Evolutionary conservation across 2,888 invertebrate genomes (phyloP).

Genomic region (Eurytoma adleriae): DNA sequence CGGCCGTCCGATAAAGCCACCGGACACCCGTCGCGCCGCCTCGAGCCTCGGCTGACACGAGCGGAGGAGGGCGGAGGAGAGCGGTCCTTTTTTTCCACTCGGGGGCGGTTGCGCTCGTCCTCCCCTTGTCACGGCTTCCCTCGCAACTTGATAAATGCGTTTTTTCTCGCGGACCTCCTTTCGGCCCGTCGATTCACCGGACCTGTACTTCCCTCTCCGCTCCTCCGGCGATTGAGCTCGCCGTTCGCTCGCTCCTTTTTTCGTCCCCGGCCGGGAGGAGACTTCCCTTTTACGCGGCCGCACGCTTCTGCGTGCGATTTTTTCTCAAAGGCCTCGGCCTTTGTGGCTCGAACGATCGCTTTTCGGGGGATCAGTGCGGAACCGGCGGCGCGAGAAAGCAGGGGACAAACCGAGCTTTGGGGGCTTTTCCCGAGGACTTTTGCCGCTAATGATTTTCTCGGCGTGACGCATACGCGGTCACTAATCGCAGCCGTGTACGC

Average conservation of each 20-base stretch:
- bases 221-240: not conserved
- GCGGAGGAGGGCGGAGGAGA: constrained; percentile 9
- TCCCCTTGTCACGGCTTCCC: constrained; percentile 42
- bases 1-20: constrained; percentile 34
- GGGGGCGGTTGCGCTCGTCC: constrained; percentile 32
- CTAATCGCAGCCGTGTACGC: not conserved
- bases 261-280: not conserved
- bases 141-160: constrained; percentile 50
- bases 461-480: constrained; percentile 11
- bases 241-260: not conserved
- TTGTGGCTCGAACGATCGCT: constrained; percentile 17
- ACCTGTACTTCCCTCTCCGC: constrained; percentile 5
- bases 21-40: constrained; percentile 56
- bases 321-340: not conserved
- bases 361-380: constrained; percentile 17
- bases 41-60: constrained; percentile 17
- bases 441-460: constrained; percentile 36
- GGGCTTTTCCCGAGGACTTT: not conserved
- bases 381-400: constrained; percentile 15
- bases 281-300: constrained; percentile 4
- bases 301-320: not conserved
- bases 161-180: not conserved
- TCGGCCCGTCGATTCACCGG: no score
- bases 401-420: constrained; percentile 33
- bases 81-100: constrained; percentile 52